Base-by-base conservation (phyloP, 35 echinoderm and acorn worm species). In the Holothuria glaberrima region DNA sequence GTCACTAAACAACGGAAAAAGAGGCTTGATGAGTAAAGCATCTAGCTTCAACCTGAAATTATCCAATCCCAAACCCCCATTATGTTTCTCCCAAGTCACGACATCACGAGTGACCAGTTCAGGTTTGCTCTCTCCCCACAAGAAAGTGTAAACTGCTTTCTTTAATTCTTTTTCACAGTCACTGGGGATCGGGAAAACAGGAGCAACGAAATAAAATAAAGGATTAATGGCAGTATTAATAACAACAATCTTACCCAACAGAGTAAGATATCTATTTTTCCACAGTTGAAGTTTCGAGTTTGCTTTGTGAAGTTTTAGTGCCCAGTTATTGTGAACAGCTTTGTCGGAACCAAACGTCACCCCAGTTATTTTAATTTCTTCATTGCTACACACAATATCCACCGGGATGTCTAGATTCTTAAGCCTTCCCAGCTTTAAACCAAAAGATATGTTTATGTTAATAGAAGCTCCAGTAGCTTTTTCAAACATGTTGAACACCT, bases 141-240 rank as follows among this genome's bases (percentile, higher is more conserved):
- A 6, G 71, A 75, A 75, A 30, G 71, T 5, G 31, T 26, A 6
- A 30, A 75, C 71, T 21, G 35, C 71, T 31, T 7, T 75, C 6
- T 75, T 30, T 7, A 35, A 30, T 26, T 72, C 71, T 4, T 20
- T 31, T 21, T 26, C 20, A 5, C 18, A 19, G 0, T 20, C 18
- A 30, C 31, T 4, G 18, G 33, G 31, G 31, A 75, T 75, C 18
- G 35, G 7, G 13, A 35, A 19, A 75, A 5, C 19, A n/a, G 5
- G 19, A 30, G 21, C 27, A 75, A 21, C 7, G 20, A 75, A n/a
- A 19, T 75, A 31, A 75, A 75, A 75, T 0, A 30, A 21, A 7
- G 71, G 71, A 30, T 30, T n/a, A 75, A 75, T 35, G 31, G 30
- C 34, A 28, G 71, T 74, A 74, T 74, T 74, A 36, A 74, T 74